phyloP scores from a whole-genome alignment of 2,113 vertebrate genomes.

The Papio anubis region DNA sequence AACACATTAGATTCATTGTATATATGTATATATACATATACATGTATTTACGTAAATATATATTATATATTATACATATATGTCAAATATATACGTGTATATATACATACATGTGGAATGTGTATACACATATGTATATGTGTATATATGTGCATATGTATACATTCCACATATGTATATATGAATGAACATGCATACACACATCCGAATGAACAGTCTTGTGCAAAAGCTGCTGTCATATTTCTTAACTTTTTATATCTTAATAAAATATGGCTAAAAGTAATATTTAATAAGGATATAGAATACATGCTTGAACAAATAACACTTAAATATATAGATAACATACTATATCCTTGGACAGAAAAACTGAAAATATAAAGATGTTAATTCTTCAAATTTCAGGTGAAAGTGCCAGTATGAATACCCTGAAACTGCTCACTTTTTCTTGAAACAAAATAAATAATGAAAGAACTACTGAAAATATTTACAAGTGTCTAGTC shows the following conservation, averaged over 20 bases:
- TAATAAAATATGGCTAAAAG: not conserved
- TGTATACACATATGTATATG: no score
- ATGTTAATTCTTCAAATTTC: not conserved
- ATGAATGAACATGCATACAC: no score
- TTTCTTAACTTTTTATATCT: not conserved
- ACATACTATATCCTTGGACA: not conserved
- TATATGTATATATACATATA: no score
- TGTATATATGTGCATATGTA: no score
- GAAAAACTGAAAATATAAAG: not conserved
- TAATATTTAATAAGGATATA: not conserved
- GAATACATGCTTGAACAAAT: not conserved
- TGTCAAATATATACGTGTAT: no score
- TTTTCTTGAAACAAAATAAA: not conserved
- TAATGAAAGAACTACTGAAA: not conserved
- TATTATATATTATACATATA: no score
- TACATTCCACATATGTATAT: no score
- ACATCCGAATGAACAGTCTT: not conserved
- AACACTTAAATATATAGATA: not conserved
- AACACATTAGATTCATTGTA: not conserved
- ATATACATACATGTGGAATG: no score
- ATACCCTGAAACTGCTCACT: not conserved
- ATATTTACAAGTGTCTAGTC: not conserved
- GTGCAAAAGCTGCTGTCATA: not conserved
- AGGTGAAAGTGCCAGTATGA: not conserved
- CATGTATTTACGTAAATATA: no score